phyloP scores from a whole-genome alignment of 2,113 vertebrate species.

The Uria aalge region DNA sequence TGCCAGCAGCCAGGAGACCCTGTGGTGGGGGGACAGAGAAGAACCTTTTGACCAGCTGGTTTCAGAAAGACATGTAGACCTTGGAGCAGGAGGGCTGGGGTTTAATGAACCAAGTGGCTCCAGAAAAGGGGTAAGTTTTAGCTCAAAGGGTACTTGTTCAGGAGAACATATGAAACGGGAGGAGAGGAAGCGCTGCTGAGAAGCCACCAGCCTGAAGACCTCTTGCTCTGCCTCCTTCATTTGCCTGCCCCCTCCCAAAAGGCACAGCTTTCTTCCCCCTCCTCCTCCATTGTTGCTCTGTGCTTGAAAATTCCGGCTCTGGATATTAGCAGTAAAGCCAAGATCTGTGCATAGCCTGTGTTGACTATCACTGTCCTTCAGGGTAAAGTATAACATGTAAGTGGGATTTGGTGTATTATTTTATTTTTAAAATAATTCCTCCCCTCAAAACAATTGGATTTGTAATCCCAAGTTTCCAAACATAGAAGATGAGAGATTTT shows the following conservation, averaged over 20 bases:
- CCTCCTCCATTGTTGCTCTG: not conserved
- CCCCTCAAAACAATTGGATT: not conserved
- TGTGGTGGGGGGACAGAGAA: not conserved
- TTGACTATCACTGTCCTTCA: not conserved
- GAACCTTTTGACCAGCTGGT: not conserved
- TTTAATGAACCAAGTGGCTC: not conserved
- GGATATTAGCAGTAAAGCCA: not conserved
- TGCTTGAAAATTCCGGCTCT: not conserved
- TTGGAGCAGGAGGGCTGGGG: not conserved
- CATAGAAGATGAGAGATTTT: not conserved
- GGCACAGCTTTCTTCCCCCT: not conserved
- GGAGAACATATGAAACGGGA: accelerated
- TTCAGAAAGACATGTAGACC: not conserved
- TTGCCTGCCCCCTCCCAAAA: not conserved
- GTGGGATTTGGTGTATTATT: not conserved
- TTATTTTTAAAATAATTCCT: not conserved
- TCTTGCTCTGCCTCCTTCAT: not conserved
- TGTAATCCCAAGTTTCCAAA: not conserved
- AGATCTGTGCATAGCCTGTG: not conserved
- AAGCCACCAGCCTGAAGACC: not conserved
- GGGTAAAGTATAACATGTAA: not conserved
- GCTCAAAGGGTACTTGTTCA: not conserved
- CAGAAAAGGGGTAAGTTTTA: not conserved
- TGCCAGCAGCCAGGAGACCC: not conserved
- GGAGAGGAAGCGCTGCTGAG: not conserved